phyloP scores from a whole-genome alignment of 2,888 invertebrate species.

The Aricia artaxerxes region DNA sequence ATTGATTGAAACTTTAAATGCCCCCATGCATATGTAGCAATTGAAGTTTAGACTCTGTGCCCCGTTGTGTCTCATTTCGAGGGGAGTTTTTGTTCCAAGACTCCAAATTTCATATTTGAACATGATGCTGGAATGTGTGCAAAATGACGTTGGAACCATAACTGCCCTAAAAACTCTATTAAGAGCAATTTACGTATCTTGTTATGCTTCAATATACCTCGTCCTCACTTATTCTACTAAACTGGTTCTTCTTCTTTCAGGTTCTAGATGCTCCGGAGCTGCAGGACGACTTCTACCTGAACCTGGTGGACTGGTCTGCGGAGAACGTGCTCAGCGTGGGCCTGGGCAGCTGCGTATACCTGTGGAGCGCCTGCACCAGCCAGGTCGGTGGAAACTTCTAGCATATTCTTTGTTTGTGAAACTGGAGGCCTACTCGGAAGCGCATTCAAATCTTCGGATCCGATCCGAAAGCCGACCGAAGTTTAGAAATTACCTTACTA shows the following conservation, averaged over 20 bases:
- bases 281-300: slow-evolving; percentile 99
- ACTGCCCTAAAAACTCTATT: neutral
- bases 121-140: too few species aligned
- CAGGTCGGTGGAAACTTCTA: slow-evolving; percentile 79
- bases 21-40: too few species aligned
- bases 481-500: too few species aligned
- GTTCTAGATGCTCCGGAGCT: slow-evolving; percentile 97
- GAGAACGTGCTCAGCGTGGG: slow-evolving; percentile 99
- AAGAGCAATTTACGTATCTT: neutral
- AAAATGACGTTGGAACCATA: neutral
- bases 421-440: too few species aligned
- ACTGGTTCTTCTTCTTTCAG: slow-evolving; percentile 29
- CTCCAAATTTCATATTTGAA: too few species aligned
- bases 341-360: slow-evolving; percentile 97
- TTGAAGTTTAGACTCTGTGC: too few species aligned
- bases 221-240: neutral
- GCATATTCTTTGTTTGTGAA: neutral
- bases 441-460: too few species aligned
- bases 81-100: too few species aligned
- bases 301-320: slow-evolving; percentile 99
- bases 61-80: too few species aligned
- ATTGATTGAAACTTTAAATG: too few species aligned
- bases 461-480: too few species aligned
- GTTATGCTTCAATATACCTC: neutral
- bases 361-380: slow-evolving; percentile 99